Evolutionary conservation across 2,113 vertebrate genomes (phyloP).

Genomic region (Boulengeromyrus knoepffleri): DNA sequence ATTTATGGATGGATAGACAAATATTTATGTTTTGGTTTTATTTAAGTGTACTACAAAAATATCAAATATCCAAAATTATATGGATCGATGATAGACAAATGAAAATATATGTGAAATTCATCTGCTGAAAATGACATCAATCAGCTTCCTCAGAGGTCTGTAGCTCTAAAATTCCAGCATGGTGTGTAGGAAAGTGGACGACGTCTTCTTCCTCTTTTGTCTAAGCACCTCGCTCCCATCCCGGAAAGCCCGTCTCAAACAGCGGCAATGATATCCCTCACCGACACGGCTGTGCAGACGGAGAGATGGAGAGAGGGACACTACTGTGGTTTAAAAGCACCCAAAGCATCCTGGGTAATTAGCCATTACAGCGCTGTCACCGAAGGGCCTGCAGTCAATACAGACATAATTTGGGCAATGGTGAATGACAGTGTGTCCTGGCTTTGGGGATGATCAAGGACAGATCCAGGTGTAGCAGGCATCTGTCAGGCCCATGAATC

Average conservation of each 20-base stretch:
- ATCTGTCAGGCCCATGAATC: conserved; percentile 99
- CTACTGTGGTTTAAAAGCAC: conserved; percentile 78
- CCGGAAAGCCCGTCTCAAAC: conserved; percentile 55
- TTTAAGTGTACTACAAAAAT: conserved; percentile 25
- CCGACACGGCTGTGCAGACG: conserved; percentile 32
- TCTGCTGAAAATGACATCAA: conserved; percentile 36
- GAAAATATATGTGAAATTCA: conserved; percentile 45
- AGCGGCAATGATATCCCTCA: conserved; percentile 45
- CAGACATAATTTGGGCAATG: conserved; percentile 99
- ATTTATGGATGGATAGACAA: conserved; percentile 20
- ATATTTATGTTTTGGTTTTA: conserved; percentile 43
- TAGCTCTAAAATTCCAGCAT: conserved; percentile 40
- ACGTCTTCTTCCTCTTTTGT: conserved; percentile 40
- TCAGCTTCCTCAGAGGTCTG: conserved; percentile 37
- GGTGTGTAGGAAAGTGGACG: conserved; percentile 34
- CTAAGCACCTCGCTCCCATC: conserved; percentile 46
- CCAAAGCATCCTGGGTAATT: conserved; percentile 99
- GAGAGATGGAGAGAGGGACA: conserved; percentile 48
- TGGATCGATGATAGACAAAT: conserved; percentile 44
- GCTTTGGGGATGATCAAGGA: conserved; percentile 99
- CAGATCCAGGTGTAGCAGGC: conserved; percentile 99
- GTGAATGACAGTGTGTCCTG: conserved; percentile 99
- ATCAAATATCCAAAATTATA: conserved; percentile 43
- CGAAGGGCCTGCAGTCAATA: conserved; percentile 99
- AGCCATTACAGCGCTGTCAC: conserved; percentile 98